These are phyloP conservation scores for Lindbergichthys nudifrons DNA, from an alignment of 2,797 vertebrate genomes.

Conservation along the genomic window DNA sequence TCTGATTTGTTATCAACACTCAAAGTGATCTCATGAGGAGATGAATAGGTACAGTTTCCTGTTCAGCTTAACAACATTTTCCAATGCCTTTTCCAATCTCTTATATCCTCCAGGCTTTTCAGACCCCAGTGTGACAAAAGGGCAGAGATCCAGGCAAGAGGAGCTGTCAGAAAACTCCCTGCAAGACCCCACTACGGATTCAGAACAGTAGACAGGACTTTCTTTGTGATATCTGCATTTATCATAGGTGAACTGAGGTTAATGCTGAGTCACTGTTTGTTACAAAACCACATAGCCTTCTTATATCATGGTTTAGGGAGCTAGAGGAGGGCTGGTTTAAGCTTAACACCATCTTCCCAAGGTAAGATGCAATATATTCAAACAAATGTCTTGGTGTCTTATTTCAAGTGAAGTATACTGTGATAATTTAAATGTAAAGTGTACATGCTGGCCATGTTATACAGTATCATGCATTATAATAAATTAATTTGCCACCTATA, in stretches of 20 bases:
- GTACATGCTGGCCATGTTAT: slow-evolving; percentile 84
- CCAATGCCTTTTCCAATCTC: slow-evolving; percentile 53
- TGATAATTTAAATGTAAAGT: slow-evolving; percentile 68
- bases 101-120: slow-evolving; percentile 84
- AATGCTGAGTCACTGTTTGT: slow-evolving; percentile 46
- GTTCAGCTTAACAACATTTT: slow-evolving; percentile 44
- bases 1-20: slow-evolving; percentile 63
- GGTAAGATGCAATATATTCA: slow-evolving; percentile 58
- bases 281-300: slow-evolving; percentile 42
- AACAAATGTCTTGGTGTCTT: slow-evolving; percentile 57
- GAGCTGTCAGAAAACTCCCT: slow-evolving; percentile 66
- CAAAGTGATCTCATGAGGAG: slow-evolving; percentile 51
- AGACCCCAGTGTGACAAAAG: slow-evolving; percentile 87
- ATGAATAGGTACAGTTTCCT: slow-evolving; percentile 46
- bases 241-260: slow-evolving; percentile 31
- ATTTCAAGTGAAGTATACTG: slow-evolving; percentile 55
- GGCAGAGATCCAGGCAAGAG: slow-evolving; percentile 82
- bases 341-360: slow-evolving; percentile 58
- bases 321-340: background rate
- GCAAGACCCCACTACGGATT: slow-evolving; percentile 47
- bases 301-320: slow-evolving; percentile 14
- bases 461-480: slow-evolving; percentile 50
- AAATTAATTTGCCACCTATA: slow-evolving; percentile 69
- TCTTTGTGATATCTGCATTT: slow-evolving; percentile 14
- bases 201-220: slow-evolving; percentile 55